Evolutionary conservation across 1,140 invertebrate genomes (phyloP), one percentile per base, ranked within the genome.

Genomic region (Ooceraea biroi): DNA sequence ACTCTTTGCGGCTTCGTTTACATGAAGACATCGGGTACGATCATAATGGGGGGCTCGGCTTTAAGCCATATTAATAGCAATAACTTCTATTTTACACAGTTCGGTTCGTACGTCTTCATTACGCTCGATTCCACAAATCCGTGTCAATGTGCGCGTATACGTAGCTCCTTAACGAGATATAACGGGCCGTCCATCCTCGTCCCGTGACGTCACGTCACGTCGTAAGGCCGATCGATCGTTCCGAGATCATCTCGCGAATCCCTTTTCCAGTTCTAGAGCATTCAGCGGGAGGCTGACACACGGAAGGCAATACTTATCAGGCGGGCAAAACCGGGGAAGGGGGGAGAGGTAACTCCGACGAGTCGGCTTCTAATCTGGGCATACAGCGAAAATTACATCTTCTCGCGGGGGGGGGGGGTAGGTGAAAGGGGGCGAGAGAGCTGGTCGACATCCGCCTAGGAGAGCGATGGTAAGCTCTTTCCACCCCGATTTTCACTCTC

Each of bases 361-460:
- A 91, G 83, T 76, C 63, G 90, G 91, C 91, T 90, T 92, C 91
- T 92, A 91, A 92, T 91, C 91, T 90, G 82, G 90, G 85, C 84
- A 92, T 92, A 92, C 88, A 91, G 91, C 90, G 90, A 92, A 91
- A 92, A 92, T 92, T 91, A 92, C 88, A 92, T 92, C 85, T 84
- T 87, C 66, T 71, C 25, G 65, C 63, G 25, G 50, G 17, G 50
- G 14, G 22, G 36, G 44, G 76, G 36, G 17, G 5, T 19, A 22
- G 63, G 36, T 36, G 36, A 36, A 36, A 36, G 36, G 52, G n/a
- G 19, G 52, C 19, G 52, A 80, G 61, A 91, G 85, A 88, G 25
- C 50, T 65, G 85, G 80, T 84, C 86, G 89, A 88, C 89, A 90
- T 90, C 90, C 85, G 82, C 61, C 61, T 52, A 76, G 61, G 57